Evolutionary conservation across 2,888 invertebrate genomes (phyloP), one percentile per base, ranked within the genome.

Genomic region (Cephonodes hylas): DNA sequence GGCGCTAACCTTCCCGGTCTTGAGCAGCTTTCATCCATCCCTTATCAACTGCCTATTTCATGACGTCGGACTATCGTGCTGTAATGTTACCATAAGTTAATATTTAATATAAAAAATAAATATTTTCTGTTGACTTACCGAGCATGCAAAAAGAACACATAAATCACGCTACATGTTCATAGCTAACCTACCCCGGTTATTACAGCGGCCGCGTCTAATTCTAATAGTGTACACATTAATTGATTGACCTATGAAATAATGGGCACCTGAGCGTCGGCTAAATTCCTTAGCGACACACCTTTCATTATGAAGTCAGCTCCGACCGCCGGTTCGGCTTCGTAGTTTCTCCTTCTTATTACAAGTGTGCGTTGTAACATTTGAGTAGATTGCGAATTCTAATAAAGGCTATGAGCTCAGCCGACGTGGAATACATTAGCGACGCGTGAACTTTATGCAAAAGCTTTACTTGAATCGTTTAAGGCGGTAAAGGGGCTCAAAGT

Each of bases 391-490:
- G 84, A 83, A 87, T 86, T 89, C 88, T 91, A 91, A 86, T 89
- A 87, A 73, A 86, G 83, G 81, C 83, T 84, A 87, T 92, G 91
- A 92, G 89, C 88, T 92, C 89, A 92, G 79, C 77, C 74, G 75
- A 85, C 90, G 89, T 91, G 91, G 90, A 85, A 91, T 91, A 90
- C 81, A 90, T 92, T 91, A 90, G 80, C 77, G 72, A 81, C 79
- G 85, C 83, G 82, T 85, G 86, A 87, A 88, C 88, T 88, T 86
- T 84, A 85, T 84, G 83, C 81, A 77, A 75, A 85, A 89, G 85
- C 85, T 89, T 79, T 74, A 65, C 71, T 69, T 68, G 70, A 66
- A 73, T 70, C 74, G 73, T 76, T 81, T 73, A 77, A 77, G 64
- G 71, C 73, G 69, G 71, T 70, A 74, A 73, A 73, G 74, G 76